These are phyloP conservation scores for Murina feae DNA, from an alignment of 2,113 vertebrate genomes.

Conservation along the genomic window DNA sequence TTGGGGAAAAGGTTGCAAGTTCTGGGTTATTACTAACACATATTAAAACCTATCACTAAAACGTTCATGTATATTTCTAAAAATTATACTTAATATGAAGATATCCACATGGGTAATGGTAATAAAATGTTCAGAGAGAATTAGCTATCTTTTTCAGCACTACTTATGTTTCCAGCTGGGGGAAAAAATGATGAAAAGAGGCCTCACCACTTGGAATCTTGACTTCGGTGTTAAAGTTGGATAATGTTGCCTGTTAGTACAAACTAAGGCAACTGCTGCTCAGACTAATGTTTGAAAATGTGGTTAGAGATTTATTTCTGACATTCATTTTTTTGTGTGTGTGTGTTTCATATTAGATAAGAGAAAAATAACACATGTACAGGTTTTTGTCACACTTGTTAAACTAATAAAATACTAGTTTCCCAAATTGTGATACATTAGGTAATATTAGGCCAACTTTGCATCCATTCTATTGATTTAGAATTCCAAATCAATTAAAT, in stretches of 20 bases:
- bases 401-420: neutral
- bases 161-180: neutral
- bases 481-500: neutral
- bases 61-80: neutral
- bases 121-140: neutral
- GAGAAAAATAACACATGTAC: neutral
- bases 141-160: neutral
- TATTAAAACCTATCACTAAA: neutral
- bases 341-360: neutral
- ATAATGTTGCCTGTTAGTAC: neutral
- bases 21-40: neutral
- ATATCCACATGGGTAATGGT: neutral
- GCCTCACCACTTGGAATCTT: neutral
- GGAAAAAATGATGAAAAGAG: neutral
- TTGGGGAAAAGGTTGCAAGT: no score
- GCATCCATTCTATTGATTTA: neutral
- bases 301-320: neutral
- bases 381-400: neutral
- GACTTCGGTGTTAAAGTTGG: neutral
- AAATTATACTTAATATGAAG: neutral
- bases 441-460: neutral
- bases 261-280: neutral
- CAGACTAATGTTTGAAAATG: neutral
- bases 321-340: no score
- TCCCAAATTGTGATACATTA: neutral